Evolutionary conservation across 2,113 vertebrate genomes (phyloP).

Genomic region (Manacus vitellinus): DNA sequence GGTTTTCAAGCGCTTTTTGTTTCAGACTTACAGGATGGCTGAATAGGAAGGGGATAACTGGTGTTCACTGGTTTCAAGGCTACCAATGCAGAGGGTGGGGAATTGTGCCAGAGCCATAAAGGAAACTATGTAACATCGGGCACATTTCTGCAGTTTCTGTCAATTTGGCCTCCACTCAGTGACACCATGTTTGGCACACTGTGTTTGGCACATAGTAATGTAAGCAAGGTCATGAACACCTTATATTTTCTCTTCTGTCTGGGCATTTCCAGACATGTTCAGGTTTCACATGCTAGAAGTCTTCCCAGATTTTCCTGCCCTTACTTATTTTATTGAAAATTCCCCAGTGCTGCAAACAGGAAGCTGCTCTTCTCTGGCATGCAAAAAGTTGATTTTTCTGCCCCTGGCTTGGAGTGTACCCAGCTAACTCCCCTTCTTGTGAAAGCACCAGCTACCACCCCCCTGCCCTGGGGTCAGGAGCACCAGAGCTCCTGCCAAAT

Average conservation of each 20-base stretch:
- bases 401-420: background rate
- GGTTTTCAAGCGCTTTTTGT: constrained; percentile 6
- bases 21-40: background rate
- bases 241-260: background rate
- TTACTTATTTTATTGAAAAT: background rate
- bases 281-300: background rate
- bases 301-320: background rate
- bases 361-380: background rate
- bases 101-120: background rate
- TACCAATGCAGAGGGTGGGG: background rate
- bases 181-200: background rate
- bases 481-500: background rate
- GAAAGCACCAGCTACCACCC: background rate
- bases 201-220: background rate
- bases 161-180: background rate
- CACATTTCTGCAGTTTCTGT: background rate
- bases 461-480: background rate
- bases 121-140: background rate
- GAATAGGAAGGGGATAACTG: background rate
- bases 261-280: background rate
- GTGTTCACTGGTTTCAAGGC: background rate
- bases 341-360: background rate
- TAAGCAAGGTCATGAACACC: background rate
- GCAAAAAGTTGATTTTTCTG: background rate
- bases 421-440: background rate